Percentiles rank a stretch among this genome's conserved stretches.
Evolutionary conservation across 2,797 vertebrate genomes (phyloP).

Genomic region (Argyrosomus regius): DNA sequence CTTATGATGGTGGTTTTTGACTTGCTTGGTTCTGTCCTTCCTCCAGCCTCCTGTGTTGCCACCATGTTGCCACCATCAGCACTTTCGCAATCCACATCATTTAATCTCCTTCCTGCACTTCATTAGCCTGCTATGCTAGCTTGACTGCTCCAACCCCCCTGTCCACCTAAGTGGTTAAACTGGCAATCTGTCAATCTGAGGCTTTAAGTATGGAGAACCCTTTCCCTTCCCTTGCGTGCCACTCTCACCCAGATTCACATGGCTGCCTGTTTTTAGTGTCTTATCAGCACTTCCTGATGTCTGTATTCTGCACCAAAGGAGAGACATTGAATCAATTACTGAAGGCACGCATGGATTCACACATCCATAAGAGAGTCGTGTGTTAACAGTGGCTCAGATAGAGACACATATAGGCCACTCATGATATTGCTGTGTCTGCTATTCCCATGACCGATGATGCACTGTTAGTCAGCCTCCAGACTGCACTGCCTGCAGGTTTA

Average conservation of each 20-base stretch:
- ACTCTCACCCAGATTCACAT: constrained; percentile 45
- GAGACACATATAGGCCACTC: constrained; percentile 40
- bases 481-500: constrained; percentile 3
- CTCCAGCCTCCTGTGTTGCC: constrained; percentile 6
- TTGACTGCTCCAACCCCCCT: constrained; percentile 31
- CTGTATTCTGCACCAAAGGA: constrained; percentile 56
- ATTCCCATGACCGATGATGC: constrained; percentile 48
- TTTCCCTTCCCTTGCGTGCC: constrained; percentile 18
- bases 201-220: constrained; percentile 23
- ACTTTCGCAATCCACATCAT: constrained; percentile 35
- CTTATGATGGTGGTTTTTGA: constrained; percentile 30
- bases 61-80: constrained; percentile 40
- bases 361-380: constrained; percentile 40
- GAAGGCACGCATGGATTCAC: constrained; percentile 46
- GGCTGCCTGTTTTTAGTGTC: constrained; percentile 66
- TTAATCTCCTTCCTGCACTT: constrained; percentile 57
- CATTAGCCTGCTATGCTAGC: constrained; percentile 57
- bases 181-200: constrained; percentile 64
- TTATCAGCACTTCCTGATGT: constrained; percentile 75
- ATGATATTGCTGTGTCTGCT: constrained; percentile 56
- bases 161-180: constrained; percentile 37
- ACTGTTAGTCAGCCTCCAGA: constrained; percentile 14
- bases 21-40: background rate
- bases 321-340: constrained; percentile 72
- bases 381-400: constrained; percentile 44